A percentile compares a stretch with the other conserved stretches of the same genome.
phyloP scores from a whole-genome alignment of 2,888 invertebrate genomes.

The Brachyopa scutellaris region DNA sequence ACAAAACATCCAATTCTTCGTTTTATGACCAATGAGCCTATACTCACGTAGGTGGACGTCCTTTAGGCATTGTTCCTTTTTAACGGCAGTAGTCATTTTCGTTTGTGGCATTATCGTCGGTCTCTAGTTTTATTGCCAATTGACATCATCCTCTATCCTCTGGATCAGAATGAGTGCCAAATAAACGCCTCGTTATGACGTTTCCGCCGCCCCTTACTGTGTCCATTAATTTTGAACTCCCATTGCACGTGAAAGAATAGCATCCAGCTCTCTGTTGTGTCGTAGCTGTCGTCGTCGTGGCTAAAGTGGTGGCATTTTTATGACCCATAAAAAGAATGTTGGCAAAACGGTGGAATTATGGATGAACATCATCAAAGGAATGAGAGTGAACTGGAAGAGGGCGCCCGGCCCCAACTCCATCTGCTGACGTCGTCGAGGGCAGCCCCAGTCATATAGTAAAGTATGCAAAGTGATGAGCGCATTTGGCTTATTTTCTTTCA shows the following conservation, averaged over 20 bases:
- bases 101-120: slow-evolving; percentile 55
- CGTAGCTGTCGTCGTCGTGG: slow-evolving; percentile 41
- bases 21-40: slow-evolving; percentile 28
- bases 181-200: slow-evolving; percentile 66
- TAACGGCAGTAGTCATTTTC: slow-evolving; percentile 57
- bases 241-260: slow-evolving; percentile 27
- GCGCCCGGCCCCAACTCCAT: slow-evolving; percentile 5
- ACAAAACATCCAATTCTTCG: slow-evolving; percentile 2
- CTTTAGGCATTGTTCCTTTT: background rate
- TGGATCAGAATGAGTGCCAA: slow-evolving; percentile 61
- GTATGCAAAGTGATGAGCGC: slow-evolving; percentile 66
- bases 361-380: slow-evolving; percentile 62
- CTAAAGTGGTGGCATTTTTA: slow-evolving; percentile 70
- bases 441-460: slow-evolving; percentile 48
- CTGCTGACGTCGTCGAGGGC: slow-evolving; percentile 12
- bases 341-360: slow-evolving; percentile 65
- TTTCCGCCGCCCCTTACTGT: slow-evolving; percentile 2
- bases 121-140: slow-evolving; percentile 67
- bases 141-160: slow-evolving; percentile 57
- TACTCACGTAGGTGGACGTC: slow-evolving; percentile 21
- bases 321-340: slow-evolving; percentile 63
- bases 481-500: slow-evolving; percentile 18
- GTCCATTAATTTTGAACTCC: slow-evolving; percentile 48
- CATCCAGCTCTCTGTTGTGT: slow-evolving; percentile 9
- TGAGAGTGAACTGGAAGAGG: slow-evolving; percentile 6